These are phyloP conservation scores for Branchellion lobata DNA, from an alignment of 2,888 invertebrate species.

Conservation along the genomic window DNA sequence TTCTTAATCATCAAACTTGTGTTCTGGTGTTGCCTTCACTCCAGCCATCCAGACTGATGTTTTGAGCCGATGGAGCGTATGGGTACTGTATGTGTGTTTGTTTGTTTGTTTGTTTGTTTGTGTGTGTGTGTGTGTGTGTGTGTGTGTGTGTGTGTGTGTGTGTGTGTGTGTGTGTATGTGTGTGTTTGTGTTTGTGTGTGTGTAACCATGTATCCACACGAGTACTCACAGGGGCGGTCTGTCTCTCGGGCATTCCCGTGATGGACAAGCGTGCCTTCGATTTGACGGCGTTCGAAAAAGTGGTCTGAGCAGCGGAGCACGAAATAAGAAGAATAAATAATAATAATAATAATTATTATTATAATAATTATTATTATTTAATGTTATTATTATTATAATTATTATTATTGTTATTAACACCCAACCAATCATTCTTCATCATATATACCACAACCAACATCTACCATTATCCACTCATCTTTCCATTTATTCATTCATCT, in stretches of 20 bases:
- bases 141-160: neutral
- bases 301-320: slow-evolving; percentile 50
- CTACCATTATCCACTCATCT: too few relatives aligned
- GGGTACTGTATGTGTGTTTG: slow-evolving; percentile 49
- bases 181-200: neutral
- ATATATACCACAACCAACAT: too few relatives aligned
- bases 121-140: neutral
- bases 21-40: slow-evolving; percentile 52
- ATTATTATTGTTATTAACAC: too few relatives aligned
- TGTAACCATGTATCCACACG: neutral
- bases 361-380: too few relatives aligned
- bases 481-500: too few relatives aligned
- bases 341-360: too few relatives aligned
- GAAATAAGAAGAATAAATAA: neutral
- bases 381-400: too few relatives aligned
- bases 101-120: neutral
- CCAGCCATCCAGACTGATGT: slow-evolving; percentile 52
- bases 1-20: slow-evolving; percentile 49
- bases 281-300: slow-evolving; percentile 52
- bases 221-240: slow-evolving; percentile 44
- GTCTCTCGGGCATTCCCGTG: slow-evolving; percentile 52
- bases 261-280: slow-evolving; percentile 53
- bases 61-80: slow-evolving; percentile 52
- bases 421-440: too few relatives aligned
- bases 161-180: neutral